Evolutionary conservation across 1,140 invertebrate species (phyloP), one percentile per base, ranked within the genome.

Genomic region (Parapsyche elsis): DNA sequence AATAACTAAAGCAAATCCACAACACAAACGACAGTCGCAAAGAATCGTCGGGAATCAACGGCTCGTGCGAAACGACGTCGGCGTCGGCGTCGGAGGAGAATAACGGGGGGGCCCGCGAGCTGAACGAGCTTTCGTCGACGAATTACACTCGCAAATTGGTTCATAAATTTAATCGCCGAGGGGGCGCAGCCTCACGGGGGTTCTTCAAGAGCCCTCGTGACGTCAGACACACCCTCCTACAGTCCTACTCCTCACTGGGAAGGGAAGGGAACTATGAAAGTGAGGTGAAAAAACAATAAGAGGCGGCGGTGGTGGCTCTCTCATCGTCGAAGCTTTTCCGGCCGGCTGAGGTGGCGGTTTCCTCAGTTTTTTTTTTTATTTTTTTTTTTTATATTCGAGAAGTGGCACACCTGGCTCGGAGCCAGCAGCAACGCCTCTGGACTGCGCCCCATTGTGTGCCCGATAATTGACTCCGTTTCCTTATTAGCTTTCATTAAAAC

Each of bases 131-230:
- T 14, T 53, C 49, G 49, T 53, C 64, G 64, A 67, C 4, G 24
- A 67, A 61, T 67, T 26, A 23, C 64, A 23, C 64, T 67, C 24
- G 64, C 64, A 67, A 67, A 67, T 67, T 67, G 64, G 23, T 67
- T 67, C 64, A 67, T 67, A 67, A 67, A 67, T 67, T 67, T 67
- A 67, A 67, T 67, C 64, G 64, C 23, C 64, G 23, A 21, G 23
- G 9, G 21, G 64, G 64, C 64, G 9, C 30, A 38, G 2, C 30
- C 30, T 7, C 30, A n/a, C 30, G 30, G 1, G 30, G 7, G 30
- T 1, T 7, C 7, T 1, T 38, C 2, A 7, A 38, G 30, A 38
- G 30, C 30, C 30, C 30, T 38, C 30, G 30, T 38, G 30, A 38
- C 30, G 30, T 38, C 30, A 38, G 30, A 38, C 30, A 38, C 2